Conservation (phyloP, 2,888 invertebrate species). For the Halictus ligatus region DNA sequence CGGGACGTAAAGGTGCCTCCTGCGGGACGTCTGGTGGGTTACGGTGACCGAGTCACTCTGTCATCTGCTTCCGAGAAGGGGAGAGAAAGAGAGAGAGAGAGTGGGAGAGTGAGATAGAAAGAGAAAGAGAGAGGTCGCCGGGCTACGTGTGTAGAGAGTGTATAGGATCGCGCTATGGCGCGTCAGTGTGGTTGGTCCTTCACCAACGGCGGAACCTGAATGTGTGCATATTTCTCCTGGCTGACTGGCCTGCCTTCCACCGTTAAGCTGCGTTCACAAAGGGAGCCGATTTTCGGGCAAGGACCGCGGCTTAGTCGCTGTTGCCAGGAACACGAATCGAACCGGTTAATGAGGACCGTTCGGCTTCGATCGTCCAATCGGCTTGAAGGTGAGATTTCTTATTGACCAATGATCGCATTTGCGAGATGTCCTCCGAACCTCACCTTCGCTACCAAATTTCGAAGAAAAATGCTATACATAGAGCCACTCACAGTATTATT, state of each 20-base stretch:
- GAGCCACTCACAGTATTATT: not conserved
- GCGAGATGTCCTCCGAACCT: not conserved
- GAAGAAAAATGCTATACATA: not conserved
- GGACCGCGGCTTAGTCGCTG: constrained; percentile 54
- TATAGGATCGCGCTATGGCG: constrained; percentile 57
- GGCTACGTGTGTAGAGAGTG: constrained; percentile 33
- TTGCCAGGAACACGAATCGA: constrained; percentile 54
- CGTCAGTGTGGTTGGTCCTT: constrained; percentile 65
- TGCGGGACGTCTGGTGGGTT: constrained; percentile 57
- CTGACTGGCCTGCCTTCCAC: constrained; percentile 67
- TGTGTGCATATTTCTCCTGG: constrained; percentile 71
- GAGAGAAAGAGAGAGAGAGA: constrained; percentile 27
- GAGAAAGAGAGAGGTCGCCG: not conserved
- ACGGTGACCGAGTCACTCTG: constrained; percentile 71
- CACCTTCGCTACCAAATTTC: not conserved
- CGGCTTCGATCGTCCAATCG: constrained; percentile 69
- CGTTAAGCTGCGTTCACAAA: constrained; percentile 72
- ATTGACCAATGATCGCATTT: not conserved
- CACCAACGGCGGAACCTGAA: constrained; percentile 71
- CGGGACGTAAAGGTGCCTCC: constrained; percentile 48
- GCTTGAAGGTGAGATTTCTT: constrained; percentile 61
- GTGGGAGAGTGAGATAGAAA: not conserved
- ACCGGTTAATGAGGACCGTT: constrained; percentile 70
- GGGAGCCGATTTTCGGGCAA: constrained; percentile 59
- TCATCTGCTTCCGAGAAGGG: constrained; percentile 73